phyloP scores from a whole-genome alignment of 2,113 vertebrate species.

The Pipra filicauda region DNA sequence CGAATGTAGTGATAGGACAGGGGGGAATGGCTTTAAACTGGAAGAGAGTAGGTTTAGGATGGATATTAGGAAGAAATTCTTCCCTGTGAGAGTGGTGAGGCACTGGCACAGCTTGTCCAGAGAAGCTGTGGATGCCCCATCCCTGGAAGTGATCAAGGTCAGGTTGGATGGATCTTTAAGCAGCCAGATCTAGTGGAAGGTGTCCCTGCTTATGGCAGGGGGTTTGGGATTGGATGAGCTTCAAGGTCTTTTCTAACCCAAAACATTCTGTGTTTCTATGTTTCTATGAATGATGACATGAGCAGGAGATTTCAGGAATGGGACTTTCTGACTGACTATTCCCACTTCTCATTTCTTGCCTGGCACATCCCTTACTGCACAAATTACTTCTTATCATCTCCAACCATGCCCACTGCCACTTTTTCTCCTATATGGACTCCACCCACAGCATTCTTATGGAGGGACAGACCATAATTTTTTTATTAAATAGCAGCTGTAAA shows the following conservation, averaged over 20 bases:
- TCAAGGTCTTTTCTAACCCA: not conserved
- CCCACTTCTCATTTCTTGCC: not conserved
- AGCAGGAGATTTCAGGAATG: not conserved
- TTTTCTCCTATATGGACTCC: not conserved
- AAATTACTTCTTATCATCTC: not conserved
- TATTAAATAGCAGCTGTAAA: not conserved
- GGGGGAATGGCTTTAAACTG: not conserved
- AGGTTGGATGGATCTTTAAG: not conserved
- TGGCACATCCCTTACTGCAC: not conserved
- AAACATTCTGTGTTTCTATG: not conserved
- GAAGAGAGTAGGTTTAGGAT: not conserved
- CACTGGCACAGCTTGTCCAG: not conserved
- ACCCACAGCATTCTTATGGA: not conserved
- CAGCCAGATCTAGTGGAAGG: not conserved
- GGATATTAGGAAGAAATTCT: not conserved
- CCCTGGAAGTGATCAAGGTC: not conserved
- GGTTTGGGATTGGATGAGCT: not conserved
- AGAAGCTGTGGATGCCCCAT: not conserved
- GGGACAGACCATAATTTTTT: not conserved
- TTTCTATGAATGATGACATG: not conserved
- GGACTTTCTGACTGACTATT: not conserved
- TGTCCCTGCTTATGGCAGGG: not conserved
- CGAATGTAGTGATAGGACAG: not conserved
- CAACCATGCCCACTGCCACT: not conserved
- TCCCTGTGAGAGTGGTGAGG: not conserved